Conservation (phyloP, 2,888 invertebrate species). For the Caenorhabditis sulstoni region DNA sequence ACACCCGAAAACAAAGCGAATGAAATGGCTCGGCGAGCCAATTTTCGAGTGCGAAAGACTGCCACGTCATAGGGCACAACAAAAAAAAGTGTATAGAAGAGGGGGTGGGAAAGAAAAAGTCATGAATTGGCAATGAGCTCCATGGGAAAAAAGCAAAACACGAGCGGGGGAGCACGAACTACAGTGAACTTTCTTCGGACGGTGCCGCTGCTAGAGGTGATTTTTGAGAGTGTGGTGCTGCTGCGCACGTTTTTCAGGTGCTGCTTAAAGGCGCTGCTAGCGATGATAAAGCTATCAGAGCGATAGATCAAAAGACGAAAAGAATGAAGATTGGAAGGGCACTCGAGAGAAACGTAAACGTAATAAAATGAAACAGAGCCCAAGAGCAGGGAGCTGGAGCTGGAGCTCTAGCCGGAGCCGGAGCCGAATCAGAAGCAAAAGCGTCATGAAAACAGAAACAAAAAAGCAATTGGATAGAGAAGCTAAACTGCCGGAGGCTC, state of each 20-base stretch:
- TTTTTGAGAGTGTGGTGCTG: too few species aligned
- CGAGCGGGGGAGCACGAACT: background rate
- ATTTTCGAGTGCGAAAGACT: background rate
- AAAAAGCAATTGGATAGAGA: background rate
- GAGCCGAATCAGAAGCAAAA: background rate
- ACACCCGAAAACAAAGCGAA: too few species aligned
- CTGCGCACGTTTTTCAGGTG: too few species aligned
- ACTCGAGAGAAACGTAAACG: too few species aligned
- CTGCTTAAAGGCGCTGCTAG: background rate
- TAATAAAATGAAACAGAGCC: too few species aligned
- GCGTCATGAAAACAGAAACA: background rate
- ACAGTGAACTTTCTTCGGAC: too few species aligned
- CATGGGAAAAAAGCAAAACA: background rate
- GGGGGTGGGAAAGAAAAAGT: constrained; percentile 6
- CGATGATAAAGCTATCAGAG: too few species aligned
- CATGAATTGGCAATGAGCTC: constrained; percentile 11
- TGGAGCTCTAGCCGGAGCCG: background rate
- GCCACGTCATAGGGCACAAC: background rate
- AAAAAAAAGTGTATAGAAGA: background rate
- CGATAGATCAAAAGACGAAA: background rate
- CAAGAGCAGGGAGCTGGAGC: too few species aligned
- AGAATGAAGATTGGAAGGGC: too few species aligned
- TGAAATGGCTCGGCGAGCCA: too few species aligned
- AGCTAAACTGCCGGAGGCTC: background rate
- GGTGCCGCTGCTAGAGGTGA: too few species aligned